Evolutionary conservation across 2,113 vertebrate species (phyloP), one percentile per base, ranked within the genome.

Genomic region (Pseudorhombus dupliciocellatus): DNA sequence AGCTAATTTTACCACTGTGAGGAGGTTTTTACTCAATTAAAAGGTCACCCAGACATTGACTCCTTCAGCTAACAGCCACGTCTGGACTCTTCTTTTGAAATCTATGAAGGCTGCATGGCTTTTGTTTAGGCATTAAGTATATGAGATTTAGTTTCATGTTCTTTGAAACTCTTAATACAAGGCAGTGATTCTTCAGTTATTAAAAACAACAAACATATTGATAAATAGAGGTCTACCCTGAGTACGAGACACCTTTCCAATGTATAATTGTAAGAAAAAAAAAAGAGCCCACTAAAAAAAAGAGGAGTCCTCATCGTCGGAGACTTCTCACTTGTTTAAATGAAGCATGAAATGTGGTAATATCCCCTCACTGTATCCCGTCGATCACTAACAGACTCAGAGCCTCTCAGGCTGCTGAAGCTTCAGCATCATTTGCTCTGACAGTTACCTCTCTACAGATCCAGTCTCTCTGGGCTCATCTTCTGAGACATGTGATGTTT

Each of bases 1-100:
- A 80, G 57, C 79, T 57, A 65, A 68, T 84, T 83, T 84, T 1
- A 75, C 59, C 70, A 75, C 63, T 74, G 70, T 75, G 66, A 75
- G 56, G 48, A 72, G 24, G 46, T 68, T 78, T 42, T 67, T 64
- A 50, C 62, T 84, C 70, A 56, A 48, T 70, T 55, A 66, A 75
- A 84, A 59, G 9, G 70, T 10, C 73, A 58, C 50, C 11, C 73
- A 52, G 73, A 65, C 63, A 75, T 57, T 70, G 25, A 58, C 58
- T 37, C 52, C 30, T 14, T n/a, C 40, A 40, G 50, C 37, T 4
- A 16, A 18, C 30, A 63, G 14, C 14, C 42, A 12, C 8, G 1
- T 44, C 4, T 24, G 6, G n/a, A 20, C 40, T 5, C 9, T 24
- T 24, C 6, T 48, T 20, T 9, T 24, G 0, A 62, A 21, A 12